phyloP scores from a whole-genome alignment of 2,888 invertebrate species.

The Drosophila prolongata region DNA sequence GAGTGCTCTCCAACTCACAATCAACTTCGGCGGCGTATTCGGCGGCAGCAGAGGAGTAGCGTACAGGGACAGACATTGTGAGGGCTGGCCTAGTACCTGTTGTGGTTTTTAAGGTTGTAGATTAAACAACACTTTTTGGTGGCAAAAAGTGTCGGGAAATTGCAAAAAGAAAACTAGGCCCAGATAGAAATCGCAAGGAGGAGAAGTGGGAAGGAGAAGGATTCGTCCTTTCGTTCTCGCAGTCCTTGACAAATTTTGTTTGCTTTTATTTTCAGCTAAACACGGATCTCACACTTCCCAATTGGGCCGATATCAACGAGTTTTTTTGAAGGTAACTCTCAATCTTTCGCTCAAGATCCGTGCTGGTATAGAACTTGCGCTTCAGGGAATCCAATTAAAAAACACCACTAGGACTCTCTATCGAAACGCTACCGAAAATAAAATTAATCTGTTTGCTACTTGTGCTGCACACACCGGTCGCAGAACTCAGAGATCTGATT shows the following conservation, averaged over 20 bases:
- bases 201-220: conserved; percentile 46
- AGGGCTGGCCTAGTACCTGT: conserved; percentile 85
- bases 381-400: conserved; percentile 44
- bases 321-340: conserved; percentile 56
- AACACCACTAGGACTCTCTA: conserved; percentile 22
- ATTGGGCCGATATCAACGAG: conserved; percentile 67
- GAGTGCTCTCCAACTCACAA: conserved; percentile 83
- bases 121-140: conserved; percentile 28
- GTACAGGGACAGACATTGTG: conserved; percentile 85
- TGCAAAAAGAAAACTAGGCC: conserved; percentile 58
- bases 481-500: conserved; percentile 48
- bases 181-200: conserved; percentile 40
- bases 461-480: conserved; percentile 83
- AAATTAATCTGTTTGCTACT: conserved; percentile 83
- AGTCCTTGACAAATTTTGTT: conserved; percentile 56
- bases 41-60: conserved; percentile 85
- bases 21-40: conserved; percentile 83
- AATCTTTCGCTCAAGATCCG: conserved; percentile 75
- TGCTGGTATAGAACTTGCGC: conserved; percentile 63
- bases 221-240: conserved; percentile 52
- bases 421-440: conserved; percentile 79
- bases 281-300: conserved; percentile 57
- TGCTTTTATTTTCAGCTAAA: conserved; percentile 82
- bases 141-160: conserved; percentile 25
- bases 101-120: conserved; percentile 47